phyloP scores from a whole-genome alignment of 1,140 invertebrate genomes.

The Drosophila takahashii region DNA sequence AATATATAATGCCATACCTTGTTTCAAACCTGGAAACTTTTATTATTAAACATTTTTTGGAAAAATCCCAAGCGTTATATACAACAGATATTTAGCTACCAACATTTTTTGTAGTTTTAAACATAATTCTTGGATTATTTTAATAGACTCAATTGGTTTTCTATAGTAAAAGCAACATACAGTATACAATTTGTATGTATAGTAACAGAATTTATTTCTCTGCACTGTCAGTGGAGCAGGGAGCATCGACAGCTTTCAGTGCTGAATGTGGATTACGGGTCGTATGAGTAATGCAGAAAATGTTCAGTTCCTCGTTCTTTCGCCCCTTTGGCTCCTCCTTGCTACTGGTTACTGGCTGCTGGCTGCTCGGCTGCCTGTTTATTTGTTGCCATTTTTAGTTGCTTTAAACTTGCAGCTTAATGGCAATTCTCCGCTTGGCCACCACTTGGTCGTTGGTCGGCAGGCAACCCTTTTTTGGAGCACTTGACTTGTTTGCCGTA shows the following conservation, averaged over 20 bases:
- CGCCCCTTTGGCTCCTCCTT: slow-evolving; percentile 12
- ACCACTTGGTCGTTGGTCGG: slow-evolving; percentile 17
- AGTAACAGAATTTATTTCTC: background rate
- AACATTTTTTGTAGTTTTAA: no score
- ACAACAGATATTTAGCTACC: no score
- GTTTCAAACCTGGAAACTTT: no score
- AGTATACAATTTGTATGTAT: background rate
- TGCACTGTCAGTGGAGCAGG: slow-evolving; percentile 14
- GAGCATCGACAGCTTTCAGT: slow-evolving; percentile 65
- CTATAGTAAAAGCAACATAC: no score
- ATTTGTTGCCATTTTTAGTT: slow-evolving; percentile 78
- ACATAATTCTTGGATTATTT: no score
- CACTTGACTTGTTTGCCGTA: slow-evolving; percentile 67
- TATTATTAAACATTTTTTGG: no score
- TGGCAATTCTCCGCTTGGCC: slow-evolving; percentile 73
- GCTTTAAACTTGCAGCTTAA: slow-evolving; percentile 80
- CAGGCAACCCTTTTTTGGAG: slow-evolving; percentile 17
- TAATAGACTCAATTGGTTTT: no score
- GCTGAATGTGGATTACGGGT: slow-evolving; percentile 56
- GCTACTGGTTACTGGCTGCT: background rate
- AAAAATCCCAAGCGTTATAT: no score
- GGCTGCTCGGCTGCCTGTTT: slow-evolving; percentile 52
- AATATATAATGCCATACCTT: no score
- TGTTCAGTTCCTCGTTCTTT: slow-evolving; percentile 11
- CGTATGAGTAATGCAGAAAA: slow-evolving; percentile 67